phyloP scores from a whole-genome alignment of 1,140 invertebrate genomes.

The Eciton burchellii region DNA sequence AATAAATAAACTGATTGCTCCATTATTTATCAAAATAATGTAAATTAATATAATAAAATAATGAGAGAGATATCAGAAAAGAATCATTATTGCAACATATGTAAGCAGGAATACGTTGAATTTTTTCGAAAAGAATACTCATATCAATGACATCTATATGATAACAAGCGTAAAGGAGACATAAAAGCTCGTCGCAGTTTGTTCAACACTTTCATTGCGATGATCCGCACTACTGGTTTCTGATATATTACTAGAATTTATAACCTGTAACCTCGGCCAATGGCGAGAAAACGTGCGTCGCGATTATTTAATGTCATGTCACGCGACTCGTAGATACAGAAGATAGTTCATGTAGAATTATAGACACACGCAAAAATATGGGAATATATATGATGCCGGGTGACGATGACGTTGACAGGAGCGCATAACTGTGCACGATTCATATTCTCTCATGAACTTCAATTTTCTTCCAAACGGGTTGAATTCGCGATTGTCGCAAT shows the following conservation, averaged over 20 bases:
- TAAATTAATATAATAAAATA: background rate
- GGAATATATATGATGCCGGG: constrained; percentile 6
- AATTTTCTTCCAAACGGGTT: background rate
- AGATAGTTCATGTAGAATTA: background rate
- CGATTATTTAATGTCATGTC: background rate
- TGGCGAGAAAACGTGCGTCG: background rate
- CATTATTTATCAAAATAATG: background rate
- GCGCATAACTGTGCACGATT: constrained; percentile 14
- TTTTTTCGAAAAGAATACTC: background rate
- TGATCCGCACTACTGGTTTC: background rate
- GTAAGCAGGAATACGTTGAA: background rate
- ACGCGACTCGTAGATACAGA: background rate
- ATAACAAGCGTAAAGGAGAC: background rate
- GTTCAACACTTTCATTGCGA: background rate
- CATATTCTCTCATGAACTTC: background rate
- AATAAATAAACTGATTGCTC: constrained; percentile 1
- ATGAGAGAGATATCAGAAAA: constrained; percentile 25
- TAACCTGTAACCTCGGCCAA: constrained; percentile 29
- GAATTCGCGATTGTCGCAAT: background rate
- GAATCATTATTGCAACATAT: constrained; percentile 15
- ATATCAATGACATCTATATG: background rate
- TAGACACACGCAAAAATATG: constrained; percentile 48
- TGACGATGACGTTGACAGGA: constrained; percentile 79
- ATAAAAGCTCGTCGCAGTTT: background rate
- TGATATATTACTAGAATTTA: constrained; percentile 34